Evolutionary conservation across 1,140 invertebrate genomes (phyloP), one percentile per base, ranked within the genome.

Genomic region (Dendroctonus valens): DNA sequence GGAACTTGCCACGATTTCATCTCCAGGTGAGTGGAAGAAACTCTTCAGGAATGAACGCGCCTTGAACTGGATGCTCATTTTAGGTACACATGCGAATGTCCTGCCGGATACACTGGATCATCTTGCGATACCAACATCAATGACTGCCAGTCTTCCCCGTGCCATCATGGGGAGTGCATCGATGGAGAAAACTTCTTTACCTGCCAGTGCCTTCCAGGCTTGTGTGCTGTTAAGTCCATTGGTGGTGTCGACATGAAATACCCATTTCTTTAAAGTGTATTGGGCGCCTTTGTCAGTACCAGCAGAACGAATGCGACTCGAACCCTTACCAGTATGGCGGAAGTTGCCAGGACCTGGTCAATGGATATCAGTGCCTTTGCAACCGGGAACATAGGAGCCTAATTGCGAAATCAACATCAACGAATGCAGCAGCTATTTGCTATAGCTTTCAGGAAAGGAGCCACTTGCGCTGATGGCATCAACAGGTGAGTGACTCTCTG

Each of bases 341-440:
- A 72, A 73, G 75, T 55, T 97, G 94, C 76, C 91, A 93, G 72
- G 92, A 95, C 73, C 81, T 91, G 0, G 87, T 93, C 67, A 91
- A 93, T 73, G 91, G 91, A 1, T 96, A 95, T 78, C 87, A 91
- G 67, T 99, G 97, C 74, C 84, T 91, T 14, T 96, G 94, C 73
- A 87, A 88, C 86, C 91, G 0, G 93, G 93, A 0, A 95, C 93
- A 0, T 93, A 91, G 0, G 93, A 93, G 7, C 83, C 84, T 15
- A 94, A 94, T 75, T 98, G 96, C 76, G 94, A 98, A 80, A 88
- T 92, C 70, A 94, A 96, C 78, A 91, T 97, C 69, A 96, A 98
- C 78, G 96, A 98, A 73, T 98, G 95, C 75, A 90, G 92, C 76
- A 93, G 89, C 71, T 97, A 97, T 81, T 95, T n/a, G n/a, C n/a